Conservation (phyloP, 2,113 vertebrate species). For the Zapornia atra region DNA sequence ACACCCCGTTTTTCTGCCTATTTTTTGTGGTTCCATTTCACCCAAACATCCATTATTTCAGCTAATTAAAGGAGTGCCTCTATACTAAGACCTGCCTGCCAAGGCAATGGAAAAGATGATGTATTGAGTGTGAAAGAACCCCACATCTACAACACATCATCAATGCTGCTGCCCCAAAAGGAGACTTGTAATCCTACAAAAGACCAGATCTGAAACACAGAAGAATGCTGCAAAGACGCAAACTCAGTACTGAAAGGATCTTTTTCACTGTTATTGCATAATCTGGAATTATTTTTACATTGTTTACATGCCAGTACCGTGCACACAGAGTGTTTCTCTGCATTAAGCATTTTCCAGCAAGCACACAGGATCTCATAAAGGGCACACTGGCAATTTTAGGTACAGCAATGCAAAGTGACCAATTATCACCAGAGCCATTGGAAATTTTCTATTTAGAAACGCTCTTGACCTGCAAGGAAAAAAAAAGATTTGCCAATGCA, state of each 20-base stretch:
- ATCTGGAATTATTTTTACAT: not conserved
- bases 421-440: not conserved
- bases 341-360: not conserved
- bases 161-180: not conserved
- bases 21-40: not conserved
- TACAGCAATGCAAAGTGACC: not conserved
- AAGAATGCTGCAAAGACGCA: not conserved
- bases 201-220: not conserved
- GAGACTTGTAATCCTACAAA: not conserved
- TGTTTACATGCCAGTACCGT: not conserved
- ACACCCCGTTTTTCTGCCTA: not conserved
- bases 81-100: not conserved
- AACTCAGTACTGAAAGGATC: not conserved
- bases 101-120: constrained; percentile 20
- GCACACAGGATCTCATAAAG: not conserved
- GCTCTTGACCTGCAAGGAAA: constrained; percentile 2
- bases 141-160: not conserved
- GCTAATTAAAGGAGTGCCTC: constrained; percentile 33
- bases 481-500: not conserved
- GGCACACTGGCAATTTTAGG: not conserved
- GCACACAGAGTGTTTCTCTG: not conserved
- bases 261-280: not conserved
- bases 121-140: not conserved
- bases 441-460: constrained; percentile 5
- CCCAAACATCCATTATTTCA: constrained; percentile 16